Conservation (phyloP, 2,888 invertebrate genomes). For the Sarcophaga caerulescens region DNA sequence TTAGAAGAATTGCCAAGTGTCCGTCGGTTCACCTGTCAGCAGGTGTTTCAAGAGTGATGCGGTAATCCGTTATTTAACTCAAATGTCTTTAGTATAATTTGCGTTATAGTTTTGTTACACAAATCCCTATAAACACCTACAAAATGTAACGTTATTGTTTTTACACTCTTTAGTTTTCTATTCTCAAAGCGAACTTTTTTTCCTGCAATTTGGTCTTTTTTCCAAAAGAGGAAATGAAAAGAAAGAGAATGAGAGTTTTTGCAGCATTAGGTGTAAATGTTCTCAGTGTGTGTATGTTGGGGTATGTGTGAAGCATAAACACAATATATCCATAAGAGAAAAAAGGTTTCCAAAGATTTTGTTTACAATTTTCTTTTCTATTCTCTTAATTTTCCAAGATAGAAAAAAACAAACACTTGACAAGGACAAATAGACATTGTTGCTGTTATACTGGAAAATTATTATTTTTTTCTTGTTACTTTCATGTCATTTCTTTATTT, state of each 20-base stretch:
- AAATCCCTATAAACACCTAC: background rate
- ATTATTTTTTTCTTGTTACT: constrained; percentile 22
- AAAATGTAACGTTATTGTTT: background rate
- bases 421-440: constrained; percentile 51
- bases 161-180: background rate
- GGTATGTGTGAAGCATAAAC: background rate
- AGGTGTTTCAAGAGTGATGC: constrained; percentile 65
- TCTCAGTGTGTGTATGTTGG: background rate
- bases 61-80: constrained; percentile 71
- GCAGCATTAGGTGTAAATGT: background rate
- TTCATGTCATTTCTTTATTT: background rate
- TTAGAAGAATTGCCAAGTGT: constrained; percentile 52
- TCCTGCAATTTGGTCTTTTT: background rate
- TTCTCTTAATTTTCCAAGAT: constrained; percentile 5
- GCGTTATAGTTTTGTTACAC: constrained; percentile 36
- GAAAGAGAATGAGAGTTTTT: too few species aligned
- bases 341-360: background rate
- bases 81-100: constrained; percentile 68
- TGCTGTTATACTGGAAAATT: constrained; percentile 30
- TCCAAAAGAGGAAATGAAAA: background rate
- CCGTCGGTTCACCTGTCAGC: constrained; percentile 64
- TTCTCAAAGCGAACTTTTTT: background rate
- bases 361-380: background rate
- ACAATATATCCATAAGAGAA: constrained; percentile 15
- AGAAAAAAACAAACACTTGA: constrained; percentile 20